A percentile compares a stretch with the other conserved stretches of the same genome.
phyloP scores from a whole-genome alignment of 2,797 vertebrate species.

The Rhinatrema bivittatum region DNA sequence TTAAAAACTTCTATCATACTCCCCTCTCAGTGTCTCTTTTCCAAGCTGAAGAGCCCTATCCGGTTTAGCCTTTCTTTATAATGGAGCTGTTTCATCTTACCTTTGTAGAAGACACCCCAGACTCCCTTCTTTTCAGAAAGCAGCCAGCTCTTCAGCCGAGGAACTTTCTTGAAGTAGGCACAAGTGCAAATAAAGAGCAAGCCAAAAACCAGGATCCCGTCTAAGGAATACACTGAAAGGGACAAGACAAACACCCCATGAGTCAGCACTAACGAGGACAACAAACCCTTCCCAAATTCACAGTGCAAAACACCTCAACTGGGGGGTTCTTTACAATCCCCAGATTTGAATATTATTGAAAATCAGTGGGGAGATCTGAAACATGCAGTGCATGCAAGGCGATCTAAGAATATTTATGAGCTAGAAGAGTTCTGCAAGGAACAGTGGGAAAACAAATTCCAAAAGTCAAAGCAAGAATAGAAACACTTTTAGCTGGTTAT shows the following conservation, averaged over 20 bases:
- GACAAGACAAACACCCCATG: not conserved
- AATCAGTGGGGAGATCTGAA: no score
- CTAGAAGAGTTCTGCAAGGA: no score
- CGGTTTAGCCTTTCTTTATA: no score
- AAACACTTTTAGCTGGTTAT: no score
- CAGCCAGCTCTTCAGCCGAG: constrained; percentile 84
- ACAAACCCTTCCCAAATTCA: not conserved
- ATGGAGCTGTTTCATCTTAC: constrained; percentile 45
- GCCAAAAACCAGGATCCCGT: constrained; percentile 89
- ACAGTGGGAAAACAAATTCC: not conserved
- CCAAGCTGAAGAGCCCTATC: no score
- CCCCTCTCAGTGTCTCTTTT: no score
- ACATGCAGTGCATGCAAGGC: no score
- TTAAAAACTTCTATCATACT: no score
- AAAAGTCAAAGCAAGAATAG: not conserved
- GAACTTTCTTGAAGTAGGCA: constrained; percentile 91
- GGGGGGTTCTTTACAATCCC: not conserved
- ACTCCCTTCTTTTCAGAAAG: constrained; percentile 86
- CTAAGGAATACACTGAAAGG: constrained; percentile 79
- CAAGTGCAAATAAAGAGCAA: constrained; percentile 90
- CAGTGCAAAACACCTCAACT: not conserved
- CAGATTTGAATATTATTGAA: no score
- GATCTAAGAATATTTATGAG: no score
- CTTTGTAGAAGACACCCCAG: constrained; percentile 85
- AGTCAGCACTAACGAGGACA: no score